Evolutionary conservation across 2,113 vertebrate species (phyloP), one percentile per base, ranked within the genome.

Genomic region (Odontesthes bonariensis): DNA sequence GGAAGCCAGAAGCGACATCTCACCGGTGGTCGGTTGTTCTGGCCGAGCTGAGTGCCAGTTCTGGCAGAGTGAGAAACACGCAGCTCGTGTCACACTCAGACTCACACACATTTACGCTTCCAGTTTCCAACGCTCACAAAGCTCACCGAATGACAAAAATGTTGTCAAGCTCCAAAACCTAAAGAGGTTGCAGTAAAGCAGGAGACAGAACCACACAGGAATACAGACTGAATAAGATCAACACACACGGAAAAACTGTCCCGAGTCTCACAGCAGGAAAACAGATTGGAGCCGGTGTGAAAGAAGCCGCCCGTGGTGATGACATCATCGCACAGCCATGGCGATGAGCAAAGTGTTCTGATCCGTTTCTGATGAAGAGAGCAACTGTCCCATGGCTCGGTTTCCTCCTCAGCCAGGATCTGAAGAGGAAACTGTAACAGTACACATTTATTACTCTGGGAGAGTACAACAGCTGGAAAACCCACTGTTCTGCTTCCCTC

Each of bases 231-330:
- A 56, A 61, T 51, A n/a, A 65, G 7, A 47, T 22, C 73, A 33
- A 62, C 66, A 68, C 22, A 40, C 62, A 54, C 2, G 1, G 8
- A 51, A 0, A 47, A 16, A 31, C 16, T 13, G 27, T 70, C 78
- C 59, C 6, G 55, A 66, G 63, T 69, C 32, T 20, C 17, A 8
- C 77, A 67, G 69, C 14, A 56, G 65, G 68, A 12, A 44, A 60
- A 82, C 89, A 89, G 85, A 86, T 84, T 86, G 86, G 54, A 65
- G 56, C 81, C 75, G 57, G 70, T 42, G 60, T 68, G 77, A 74
- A 62, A 35, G 33, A 60, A 57, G 83, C 71, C 59, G 61, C 23
- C 52, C 3, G 0, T 55, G 56, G 58, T 1, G 9, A 16, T 84
- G 86, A 86, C 79, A 75, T 86, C 84, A 82, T 23, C 0, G 35